Evolutionary conservation across 2,797 vertebrate species (phyloP).

Genomic region (Anas georgica): DNA sequence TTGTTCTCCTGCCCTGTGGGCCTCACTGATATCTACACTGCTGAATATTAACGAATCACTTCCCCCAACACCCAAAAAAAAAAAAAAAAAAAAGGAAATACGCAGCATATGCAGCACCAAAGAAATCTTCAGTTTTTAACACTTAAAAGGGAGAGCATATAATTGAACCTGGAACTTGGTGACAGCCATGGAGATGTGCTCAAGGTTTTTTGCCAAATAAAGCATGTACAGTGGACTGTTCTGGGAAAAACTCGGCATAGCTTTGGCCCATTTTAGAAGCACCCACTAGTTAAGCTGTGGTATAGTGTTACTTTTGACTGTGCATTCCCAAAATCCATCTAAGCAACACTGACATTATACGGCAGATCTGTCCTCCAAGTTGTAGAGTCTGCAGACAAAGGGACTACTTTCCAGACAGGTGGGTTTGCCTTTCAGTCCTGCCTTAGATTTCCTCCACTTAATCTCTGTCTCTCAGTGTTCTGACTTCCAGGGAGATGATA

Average conservation of each 20-base stretch:
- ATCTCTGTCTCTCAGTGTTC: not conserved
- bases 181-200: not conserved
- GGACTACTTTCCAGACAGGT: accelerated
- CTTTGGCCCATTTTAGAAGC: not conserved
- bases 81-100: not conserved
- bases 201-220: not conserved
- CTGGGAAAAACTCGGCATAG: not conserved
- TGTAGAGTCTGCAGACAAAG: not conserved
- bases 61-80: not conserved
- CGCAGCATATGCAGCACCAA: not conserved
- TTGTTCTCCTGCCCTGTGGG: not conserved
- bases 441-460: not conserved
- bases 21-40: not conserved
- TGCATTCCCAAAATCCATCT: not conserved
- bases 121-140: not conserved
- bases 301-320: not conserved
- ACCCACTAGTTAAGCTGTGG: not conserved
- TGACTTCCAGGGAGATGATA: not conserved
- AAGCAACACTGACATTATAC: not conserved
- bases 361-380: not conserved
- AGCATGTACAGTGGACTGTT: not conserved
- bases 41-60: not conserved
- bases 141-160: not conserved
- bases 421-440: not conserved
- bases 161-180: not conserved